Conservation (phyloP, 2,113 vertebrate species). For the Sigmodon hispidus region DNA sequence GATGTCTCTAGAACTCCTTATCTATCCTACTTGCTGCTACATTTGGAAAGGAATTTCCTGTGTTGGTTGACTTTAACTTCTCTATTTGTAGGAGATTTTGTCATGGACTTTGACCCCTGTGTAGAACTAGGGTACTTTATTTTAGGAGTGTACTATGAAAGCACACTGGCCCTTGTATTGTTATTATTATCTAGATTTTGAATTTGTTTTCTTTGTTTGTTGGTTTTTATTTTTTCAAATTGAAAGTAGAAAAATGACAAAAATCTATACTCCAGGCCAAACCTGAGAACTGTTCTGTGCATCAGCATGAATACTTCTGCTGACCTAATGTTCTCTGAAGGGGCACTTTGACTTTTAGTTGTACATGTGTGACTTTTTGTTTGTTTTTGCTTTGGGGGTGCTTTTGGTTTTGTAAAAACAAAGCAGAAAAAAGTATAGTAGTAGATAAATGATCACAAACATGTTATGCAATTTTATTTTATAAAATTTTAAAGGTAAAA, state of each 20-base stretch:
- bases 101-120: constrained; percentile 80
- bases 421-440: constrained; percentile 82
- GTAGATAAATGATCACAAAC: constrained; percentile 82
- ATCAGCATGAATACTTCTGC: constrained; percentile 56
- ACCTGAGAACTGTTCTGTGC: constrained; percentile 68
- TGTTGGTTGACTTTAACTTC: constrained; percentile 84
- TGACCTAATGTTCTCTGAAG: constrained; percentile 66
- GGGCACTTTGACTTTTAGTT: constrained; percentile 75
- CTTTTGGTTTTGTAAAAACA: constrained; percentile 77
- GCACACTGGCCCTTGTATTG: constrained; percentile 81
- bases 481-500: constrained; percentile 73
- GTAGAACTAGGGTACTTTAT: constrained; percentile 76
- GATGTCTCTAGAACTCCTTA: constrained; percentile 81
- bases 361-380: constrained; percentile 16
- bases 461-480: constrained; percentile 87
- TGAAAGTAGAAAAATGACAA: constrained; percentile 78
- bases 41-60: constrained; percentile 85
- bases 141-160: constrained; percentile 78
- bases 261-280: constrained; percentile 75
- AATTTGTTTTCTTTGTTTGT: constrained; percentile 55
- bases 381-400: constrained; percentile 24
- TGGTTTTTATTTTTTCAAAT: constrained; percentile 62
- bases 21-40: constrained; percentile 88
- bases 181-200: constrained; percentile 73
- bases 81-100: constrained; percentile 71